These are phyloP conservation scores for Aulostomus chinensis DNA, from an alignment of 2,797 vertebrate genomes.

Conservation along the genomic window DNA sequence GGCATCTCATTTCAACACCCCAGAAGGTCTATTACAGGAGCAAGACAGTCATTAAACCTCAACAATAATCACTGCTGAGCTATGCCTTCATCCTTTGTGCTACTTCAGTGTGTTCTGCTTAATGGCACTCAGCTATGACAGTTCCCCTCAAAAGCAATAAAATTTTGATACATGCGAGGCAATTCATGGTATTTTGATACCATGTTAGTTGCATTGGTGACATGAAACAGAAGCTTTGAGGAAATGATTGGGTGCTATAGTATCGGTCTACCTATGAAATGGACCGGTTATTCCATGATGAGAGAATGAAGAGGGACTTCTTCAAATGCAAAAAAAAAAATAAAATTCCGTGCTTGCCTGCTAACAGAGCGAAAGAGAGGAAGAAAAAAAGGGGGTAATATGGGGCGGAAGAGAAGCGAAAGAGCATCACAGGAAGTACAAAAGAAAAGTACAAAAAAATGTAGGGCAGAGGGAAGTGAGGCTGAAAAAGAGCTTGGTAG, in stretches of 20 bases:
- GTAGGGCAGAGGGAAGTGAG: conserved; percentile 34
- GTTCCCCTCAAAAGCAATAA: conserved; percentile 62
- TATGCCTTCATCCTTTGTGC: conserved; percentile 67
- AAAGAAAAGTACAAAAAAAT: conserved; percentile 40
- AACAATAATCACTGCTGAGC: conserved; percentile 83
- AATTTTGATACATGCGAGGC: conserved; percentile 50
- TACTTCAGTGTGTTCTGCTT: conserved; percentile 65
- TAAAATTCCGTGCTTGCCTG: no score
- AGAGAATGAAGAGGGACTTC: conserved; percentile 26
- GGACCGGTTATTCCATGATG: conserved; percentile 22
- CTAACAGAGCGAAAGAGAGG: no score
- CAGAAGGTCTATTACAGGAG: conserved; percentile 83
- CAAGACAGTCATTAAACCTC: conserved; percentile 82
- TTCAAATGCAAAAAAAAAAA: conserved; percentile 37
- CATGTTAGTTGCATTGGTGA: conserved; percentile 40
- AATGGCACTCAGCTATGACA: conserved; percentile 63
- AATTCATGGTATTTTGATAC: conserved; percentile 56
- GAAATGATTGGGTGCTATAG: no score
- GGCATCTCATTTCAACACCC: conserved; percentile 83
- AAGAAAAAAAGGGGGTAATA: conserved; percentile 36
- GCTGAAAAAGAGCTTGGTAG: conserved; percentile 52
- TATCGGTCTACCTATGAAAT: no score
- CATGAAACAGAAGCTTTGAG: conserved; percentile 42
- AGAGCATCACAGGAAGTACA: conserved; percentile 41
- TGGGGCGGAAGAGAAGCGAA: conserved; percentile 36